Percentiles rank a stretch among this genome's conserved stretches.
These are phyloP conservation scores for Coryphaenoides rupestris DNA, from an alignment of 2,113 vertebrate species.

Conservation along the genomic window DNA sequence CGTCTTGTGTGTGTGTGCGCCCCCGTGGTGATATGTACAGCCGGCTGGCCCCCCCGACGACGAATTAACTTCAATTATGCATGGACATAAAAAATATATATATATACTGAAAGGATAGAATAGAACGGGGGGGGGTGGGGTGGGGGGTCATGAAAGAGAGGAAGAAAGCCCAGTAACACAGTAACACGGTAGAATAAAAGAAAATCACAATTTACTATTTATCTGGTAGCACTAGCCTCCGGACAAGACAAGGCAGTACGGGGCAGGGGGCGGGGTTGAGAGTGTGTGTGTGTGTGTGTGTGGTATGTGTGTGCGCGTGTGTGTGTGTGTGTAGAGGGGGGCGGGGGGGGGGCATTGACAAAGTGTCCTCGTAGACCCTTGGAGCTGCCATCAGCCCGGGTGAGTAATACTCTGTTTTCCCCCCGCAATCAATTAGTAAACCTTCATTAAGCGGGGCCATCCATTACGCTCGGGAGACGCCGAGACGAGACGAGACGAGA, in stretches of 20 bases:
- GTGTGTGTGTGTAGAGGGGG: too few relatives aligned
- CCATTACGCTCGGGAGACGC: slow-evolving; percentile 64
- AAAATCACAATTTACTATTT: too few relatives aligned
- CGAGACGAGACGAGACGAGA: slow-evolving; percentile 33
- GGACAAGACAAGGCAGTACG: slow-evolving; percentile 11
- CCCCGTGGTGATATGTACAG: slow-evolving; percentile 54
- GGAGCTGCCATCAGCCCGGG: slow-evolving; percentile 57
- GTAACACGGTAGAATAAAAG: too few relatives aligned
- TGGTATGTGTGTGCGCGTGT: too few relatives aligned
- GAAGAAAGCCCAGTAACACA: background rate
- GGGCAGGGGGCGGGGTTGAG: background rate
- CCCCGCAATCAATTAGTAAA: slow-evolving; percentile 74
- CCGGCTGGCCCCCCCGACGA: slow-evolving; percentile 41
- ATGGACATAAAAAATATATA: slow-evolving; percentile 21
- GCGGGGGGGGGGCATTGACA: slow-evolving; percentile 61
- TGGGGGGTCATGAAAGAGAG: too few relatives aligned
- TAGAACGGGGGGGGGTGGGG: too few relatives aligned
- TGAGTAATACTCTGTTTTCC: slow-evolving; percentile 76
- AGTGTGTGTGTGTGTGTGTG: too few relatives aligned
- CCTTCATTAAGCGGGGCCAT: slow-evolving; percentile 68
- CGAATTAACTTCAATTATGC: slow-evolving; percentile 47
- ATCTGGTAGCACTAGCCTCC: slow-evolving; percentile 1
- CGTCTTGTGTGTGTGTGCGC: too few relatives aligned
- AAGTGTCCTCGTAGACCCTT: slow-evolving; percentile 61
- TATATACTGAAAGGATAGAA: background rate